Base-by-base conservation (phyloP, 2,888 invertebrate species). In the Pocota personata region DNA sequence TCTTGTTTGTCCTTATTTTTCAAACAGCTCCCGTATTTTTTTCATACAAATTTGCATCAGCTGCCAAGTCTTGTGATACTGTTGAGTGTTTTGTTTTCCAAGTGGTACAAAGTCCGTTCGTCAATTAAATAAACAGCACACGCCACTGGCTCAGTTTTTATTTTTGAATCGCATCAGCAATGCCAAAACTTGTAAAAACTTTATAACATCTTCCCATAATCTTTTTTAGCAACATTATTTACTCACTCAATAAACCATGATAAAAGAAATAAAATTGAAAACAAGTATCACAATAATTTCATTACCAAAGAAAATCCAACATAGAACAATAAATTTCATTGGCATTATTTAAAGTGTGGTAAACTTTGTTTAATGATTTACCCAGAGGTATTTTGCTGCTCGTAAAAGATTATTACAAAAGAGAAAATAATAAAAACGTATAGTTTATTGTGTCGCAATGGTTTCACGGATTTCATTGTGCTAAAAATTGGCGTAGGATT, bases 341-440 rank as follows among this genome's bases (percentile, higher is more conserved):
- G 52, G 30, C n/a, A 27, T 43, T 32, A 75, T 75, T 75, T 75
- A 35, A 64, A 75, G 46, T 55, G 46, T 16, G 75, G 35, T 64
- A 60, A 60, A 35, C 21, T 24, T 58, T 32, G 3, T 58, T 72
- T 72, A 43, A 52, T 62, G 30, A 16, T 12, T 50, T 37, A 27
- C 30, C 43, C 52, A 57, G 64, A 55, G 55, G 52, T 64, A 32
- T 64, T 57, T 52, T 8, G 32, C 35, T 2, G 30, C 52, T 43
- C 62, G 64, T 55, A 64, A 75, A 64, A 64, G 30, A 21, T 62
- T 58, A 58, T 37, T 60, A 60, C 60, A 60, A 37, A 52, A 35
- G 30, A 16, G 40, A 40, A 16, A 48, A 21, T 19, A 37, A 58
- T 35, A 60, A 27, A 32, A 46, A 50, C 50, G 24, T 14, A 24